Base-by-base conservation (phyloP, 2,797 vertebrate species). In the Meriones psammophilus region DNA sequence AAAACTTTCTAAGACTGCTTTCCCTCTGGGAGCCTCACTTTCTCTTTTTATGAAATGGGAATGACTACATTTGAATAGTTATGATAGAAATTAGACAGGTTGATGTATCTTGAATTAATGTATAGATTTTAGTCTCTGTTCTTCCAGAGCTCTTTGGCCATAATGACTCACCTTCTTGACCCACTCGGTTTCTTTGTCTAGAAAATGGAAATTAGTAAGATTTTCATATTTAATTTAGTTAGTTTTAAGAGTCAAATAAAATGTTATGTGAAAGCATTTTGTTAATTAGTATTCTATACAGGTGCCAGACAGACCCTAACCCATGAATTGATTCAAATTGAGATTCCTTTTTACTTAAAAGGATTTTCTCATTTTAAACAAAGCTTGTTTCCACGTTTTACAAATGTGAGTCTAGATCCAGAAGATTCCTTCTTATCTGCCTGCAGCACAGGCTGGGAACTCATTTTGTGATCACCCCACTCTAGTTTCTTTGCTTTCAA, bases 201-300 rank as follows among this genome's bases (percentile, higher is more conserved):
- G 80, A 85, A 95, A 97, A 96, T 92, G 62, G 79, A 96, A 69
- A 62, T 94, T 93, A 91, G 81, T 88, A 92, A 93, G 62, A 94
- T 80, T 89, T 96, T 89, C 17, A 14, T 93, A 36, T 50, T 90
- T 83, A 87, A 84, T 91, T 85, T 91, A 92, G 36, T 89, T 71
- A 58, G 0, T 94, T 79, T 20, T 93, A 74, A 94, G 74, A 60
- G 46, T 94, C 94, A 97, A 95, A 88, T 94, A 90, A 96, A 93
- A 89, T 93, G 78, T 46, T 94, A 91, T 17, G 18, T 89, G 83
- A 93, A 94, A 94, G 54, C 26, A 91, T 91, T 96, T 96, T 78
- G 39, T 68, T 94, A 88, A 96, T 95, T 95, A 94, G 81, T 50
- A 88, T 92, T 97, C 86, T 88, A 3, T 96, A n/a, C 64, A 92